Evolutionary conservation across 1,140 invertebrate species (phyloP).

Genomic region (Muscidifurax raptorellus): DNA sequence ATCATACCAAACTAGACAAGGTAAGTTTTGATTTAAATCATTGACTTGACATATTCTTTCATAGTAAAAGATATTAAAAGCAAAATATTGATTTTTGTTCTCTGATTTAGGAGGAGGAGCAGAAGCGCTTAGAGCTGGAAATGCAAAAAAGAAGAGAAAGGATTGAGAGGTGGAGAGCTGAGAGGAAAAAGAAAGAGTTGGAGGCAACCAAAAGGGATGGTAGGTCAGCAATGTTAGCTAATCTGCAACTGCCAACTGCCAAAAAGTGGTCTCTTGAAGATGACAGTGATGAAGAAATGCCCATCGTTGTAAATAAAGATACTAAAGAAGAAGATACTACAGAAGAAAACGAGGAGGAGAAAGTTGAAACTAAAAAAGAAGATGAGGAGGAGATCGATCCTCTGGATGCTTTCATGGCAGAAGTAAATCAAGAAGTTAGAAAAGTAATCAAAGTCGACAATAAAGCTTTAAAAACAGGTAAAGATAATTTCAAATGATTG

Average conservation of each 20-base stretch:
- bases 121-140: constrained; percentile 92
- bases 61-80: not conserved
- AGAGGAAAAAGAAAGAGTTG: constrained; percentile 88
- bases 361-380: constrained; percentile 73
- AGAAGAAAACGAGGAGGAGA: constrained; percentile 76
- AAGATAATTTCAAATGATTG: constrained; percentile 4
- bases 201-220: constrained; percentile 87
- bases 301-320: constrained; percentile 69
- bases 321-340: constrained; percentile 78
- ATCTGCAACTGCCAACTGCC: constrained; percentile 77
- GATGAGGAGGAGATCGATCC: constrained; percentile 92
- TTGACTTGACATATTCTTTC: constrained; percentile 11
- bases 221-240: constrained; percentile 78
- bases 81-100: constrained; percentile 30
- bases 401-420: constrained; percentile 97
- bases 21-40: constrained; percentile 67
- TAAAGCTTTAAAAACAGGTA: constrained; percentile 68
- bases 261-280: constrained; percentile 96
- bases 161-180: constrained; percentile 73
- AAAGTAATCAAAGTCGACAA: constrained; percentile 89
- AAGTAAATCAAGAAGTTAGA: constrained; percentile 91
- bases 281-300: constrained; percentile 85
- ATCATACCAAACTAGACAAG: constrained; percentile 85
- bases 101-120: constrained; percentile 84
- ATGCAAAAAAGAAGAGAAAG: constrained; percentile 96